Base-by-base conservation (phyloP, 2,797 vertebrate species). In the Coendou prehensilis region DNA sequence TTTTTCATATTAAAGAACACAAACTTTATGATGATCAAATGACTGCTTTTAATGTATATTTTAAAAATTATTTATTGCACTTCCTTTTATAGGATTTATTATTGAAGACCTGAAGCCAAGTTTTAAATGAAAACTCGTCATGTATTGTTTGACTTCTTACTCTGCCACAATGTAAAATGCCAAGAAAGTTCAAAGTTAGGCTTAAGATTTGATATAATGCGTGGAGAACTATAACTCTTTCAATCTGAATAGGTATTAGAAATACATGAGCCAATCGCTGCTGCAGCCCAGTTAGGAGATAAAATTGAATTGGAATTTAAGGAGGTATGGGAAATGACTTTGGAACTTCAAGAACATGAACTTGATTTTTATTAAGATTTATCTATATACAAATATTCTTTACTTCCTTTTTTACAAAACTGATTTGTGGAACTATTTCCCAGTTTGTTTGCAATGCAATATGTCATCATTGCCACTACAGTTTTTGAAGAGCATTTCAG, bases 71-170 rank as follows among this genome's bases (percentile, higher is more conserved):
- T 41, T 94, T 45, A 14, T 8, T 89, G 10, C 0, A 20, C 22
- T 69, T 83, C 2, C 56, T 6, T 93, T 79, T 76, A 18, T 50
- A 23, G 33, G 9, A 75, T 73, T 91, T 88, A n/a, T 79, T n/a
- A 37, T 20, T 85, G 92, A 54, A 91, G 33, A 87, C 28, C 30
- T 9, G 14, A 73, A 78, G 20, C 45, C 30, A 94, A 63, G 17
- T 76, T 92, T 94, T 88, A 59, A 93, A 20, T 84, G 59, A 87
- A 96, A 97, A 61, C 14, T 86, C 14, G 71, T 67, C 63, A 50
- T 69, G 11, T 61, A 14, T 33, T 79, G 28, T 63, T 93, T 73
- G 52, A 89, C 30, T 89, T 92, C n/a, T 87, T 79, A 59, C 28
- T 87, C 2, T 87, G 33, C 28, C 30, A 59, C 33, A 47, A 17